These are phyloP conservation scores for Eumacrocentrus americanus DNA, from an alignment of 2,888 invertebrate species.

Conservation along the genomic window DNA sequence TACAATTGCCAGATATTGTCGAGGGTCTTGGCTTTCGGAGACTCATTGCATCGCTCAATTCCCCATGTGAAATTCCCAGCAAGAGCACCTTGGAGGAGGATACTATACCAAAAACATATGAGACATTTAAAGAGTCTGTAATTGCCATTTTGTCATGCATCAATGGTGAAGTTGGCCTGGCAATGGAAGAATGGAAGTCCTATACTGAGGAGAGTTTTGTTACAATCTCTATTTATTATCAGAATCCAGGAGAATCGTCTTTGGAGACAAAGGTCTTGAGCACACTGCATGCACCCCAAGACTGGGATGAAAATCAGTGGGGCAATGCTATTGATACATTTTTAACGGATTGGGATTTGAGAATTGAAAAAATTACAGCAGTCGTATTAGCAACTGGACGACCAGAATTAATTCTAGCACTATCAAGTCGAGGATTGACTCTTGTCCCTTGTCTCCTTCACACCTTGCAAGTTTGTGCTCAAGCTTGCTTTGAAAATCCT, in stretches of 20 bases:
- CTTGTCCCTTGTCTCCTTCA: conserved; percentile 62
- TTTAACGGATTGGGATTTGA: conserved; percentile 60
- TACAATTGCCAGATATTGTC: conserved; percentile 62
- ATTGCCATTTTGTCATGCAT: conserved; percentile 49
- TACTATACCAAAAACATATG: conserved; percentile 62
- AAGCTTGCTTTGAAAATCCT: conserved; percentile 58
- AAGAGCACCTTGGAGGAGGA: conserved; percentile 62
- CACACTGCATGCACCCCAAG: conserved; percentile 59
- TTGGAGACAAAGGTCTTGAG: conserved; percentile 60
- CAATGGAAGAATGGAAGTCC: conserved; percentile 62
- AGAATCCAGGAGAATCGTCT: conserved; percentile 54
- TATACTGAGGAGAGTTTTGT: conserved; percentile 57
- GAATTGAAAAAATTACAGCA: conserved; percentile 59
- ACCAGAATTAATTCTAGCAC: conserved; percentile 51
- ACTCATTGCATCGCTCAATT: conserved; percentile 60
- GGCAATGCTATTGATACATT: conserved; percentile 54
- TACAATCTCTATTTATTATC: conserved; percentile 61
- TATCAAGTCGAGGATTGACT: conserved; percentile 53
- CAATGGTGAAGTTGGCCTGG: conserved; percentile 56
- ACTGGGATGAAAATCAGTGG: conserved; percentile 60
- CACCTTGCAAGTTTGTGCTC: conserved; percentile 60
- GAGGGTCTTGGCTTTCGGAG: conserved; percentile 63
- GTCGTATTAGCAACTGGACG: conserved; percentile 58
- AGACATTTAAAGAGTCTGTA: conserved; percentile 58
- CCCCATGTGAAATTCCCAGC: conserved; percentile 63